Conservation (phyloP, 2,888 invertebrate genomes). For the Panzeria rudis region DNA sequence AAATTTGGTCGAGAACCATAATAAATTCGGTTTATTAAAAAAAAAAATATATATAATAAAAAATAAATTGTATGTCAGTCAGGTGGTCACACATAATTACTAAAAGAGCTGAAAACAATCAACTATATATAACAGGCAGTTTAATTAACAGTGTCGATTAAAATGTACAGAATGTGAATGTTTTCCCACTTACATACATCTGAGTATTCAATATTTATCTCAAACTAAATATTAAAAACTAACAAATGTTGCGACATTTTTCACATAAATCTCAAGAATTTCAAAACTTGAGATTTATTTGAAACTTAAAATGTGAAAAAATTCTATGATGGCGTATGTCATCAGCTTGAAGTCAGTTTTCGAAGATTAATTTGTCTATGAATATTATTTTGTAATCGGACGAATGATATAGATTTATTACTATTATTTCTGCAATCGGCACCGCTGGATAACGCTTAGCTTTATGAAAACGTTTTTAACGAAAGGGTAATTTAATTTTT, state of each 20-base stretch:
- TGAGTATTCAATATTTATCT: not conserved
- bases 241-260: not conserved
- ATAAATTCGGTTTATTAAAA: conserved; percentile 29
- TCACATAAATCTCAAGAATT: not conserved
- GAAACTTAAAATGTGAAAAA: no score
- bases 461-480: no score
- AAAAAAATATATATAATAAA: not conserved
- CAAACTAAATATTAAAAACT: not conserved
- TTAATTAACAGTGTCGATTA: conserved; percentile 6
- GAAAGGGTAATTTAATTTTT: no score
- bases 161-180: not conserved
- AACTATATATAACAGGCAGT: not conserved
- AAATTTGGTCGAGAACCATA: conserved; percentile 25
- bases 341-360: no score
- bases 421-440: no score
- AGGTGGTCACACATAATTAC: conserved; percentile 29
- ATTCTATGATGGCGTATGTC: no score
- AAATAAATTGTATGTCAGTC: conserved; percentile 1
- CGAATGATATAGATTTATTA: no score
- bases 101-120: not conserved
- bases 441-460: no score
- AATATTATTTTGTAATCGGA: no score
- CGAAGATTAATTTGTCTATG: no score
- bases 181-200: not conserved
- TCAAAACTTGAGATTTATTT: no score